A percentile compares a stretch with the other conserved stretches of the same genome.
phyloP scores from a whole-genome alignment of 2,888 invertebrate species.

The Oscheius onirici region DNA sequence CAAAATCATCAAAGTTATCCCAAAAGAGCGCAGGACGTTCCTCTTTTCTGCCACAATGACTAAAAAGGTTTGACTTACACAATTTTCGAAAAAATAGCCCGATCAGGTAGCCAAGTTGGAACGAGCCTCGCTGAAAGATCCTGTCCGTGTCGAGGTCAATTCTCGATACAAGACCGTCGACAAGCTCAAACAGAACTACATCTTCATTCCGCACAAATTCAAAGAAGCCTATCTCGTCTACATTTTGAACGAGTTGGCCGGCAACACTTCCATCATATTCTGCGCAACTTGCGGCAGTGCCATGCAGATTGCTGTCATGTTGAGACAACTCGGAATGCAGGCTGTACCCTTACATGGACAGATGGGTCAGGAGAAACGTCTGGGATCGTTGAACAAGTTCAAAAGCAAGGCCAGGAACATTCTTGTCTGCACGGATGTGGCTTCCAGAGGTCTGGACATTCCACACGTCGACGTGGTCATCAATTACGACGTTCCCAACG shows the following conservation, averaged over 20 bases:
- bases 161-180: constrained; percentile 95
- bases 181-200: constrained; percentile 90
- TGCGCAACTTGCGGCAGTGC: constrained; percentile 94
- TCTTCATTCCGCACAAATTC: constrained; percentile 93
- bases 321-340: constrained; percentile 86
- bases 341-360: constrained; percentile 98
- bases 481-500: constrained; percentile 96
- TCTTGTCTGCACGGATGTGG: constrained; percentile 96
- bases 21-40: constrained; percentile 88
- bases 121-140: constrained; percentile 90
- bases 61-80: constrained; percentile 74
- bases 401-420: constrained; percentile 91
- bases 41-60: constrained; percentile 99
- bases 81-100: neutral
- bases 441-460: constrained; percentile 92
- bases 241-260: constrained; percentile 88
- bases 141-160: constrained; percentile 92
- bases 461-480: constrained; percentile 97
- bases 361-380: constrained; percentile 90
- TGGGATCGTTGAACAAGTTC: constrained; percentile 95
- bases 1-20: constrained; percentile 90
- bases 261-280: constrained; percentile 96
- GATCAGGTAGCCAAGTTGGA: constrained; percentile 86
- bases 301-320: constrained; percentile 81
- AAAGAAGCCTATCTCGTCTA: constrained; percentile 98